These are phyloP conservation scores for Drosophila paucipuncta DNA, from an alignment of 2,888 invertebrate species.

Conservation along the genomic window DNA sequence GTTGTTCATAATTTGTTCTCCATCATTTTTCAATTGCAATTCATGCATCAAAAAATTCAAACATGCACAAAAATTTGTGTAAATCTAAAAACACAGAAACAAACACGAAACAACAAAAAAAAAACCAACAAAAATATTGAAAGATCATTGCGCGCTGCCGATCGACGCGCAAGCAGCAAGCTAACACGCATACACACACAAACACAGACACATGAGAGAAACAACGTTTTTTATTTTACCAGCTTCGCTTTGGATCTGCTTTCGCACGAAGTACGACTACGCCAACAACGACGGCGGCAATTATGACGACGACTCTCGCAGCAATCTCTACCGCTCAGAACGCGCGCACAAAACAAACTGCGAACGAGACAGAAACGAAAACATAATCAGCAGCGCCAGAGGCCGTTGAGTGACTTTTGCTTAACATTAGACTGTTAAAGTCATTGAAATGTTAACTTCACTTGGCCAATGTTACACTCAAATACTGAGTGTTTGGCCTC, in stretches of 20 bases:
- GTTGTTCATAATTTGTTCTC: slow-evolving; percentile 18
- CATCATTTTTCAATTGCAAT: slow-evolving; percentile 23
- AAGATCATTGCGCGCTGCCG: slow-evolving; percentile 61
- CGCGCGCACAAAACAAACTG: slow-evolving; percentile 71
- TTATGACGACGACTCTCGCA: slow-evolving; percentile 39
- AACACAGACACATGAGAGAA: slow-evolving; percentile 22
- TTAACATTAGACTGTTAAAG: slow-evolving; percentile 47
- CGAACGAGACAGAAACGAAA: slow-evolving; percentile 37
- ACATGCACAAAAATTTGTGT: slow-evolving; percentile 8
- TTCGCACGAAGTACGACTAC: slow-evolving; percentile 53
- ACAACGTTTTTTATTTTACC: slow-evolving; percentile 52
- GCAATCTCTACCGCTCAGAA: slow-evolving; percentile 51
- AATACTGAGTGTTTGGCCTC: slow-evolving; percentile 1
- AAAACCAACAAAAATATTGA: slow-evolving; percentile 66
- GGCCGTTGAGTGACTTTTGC: slow-evolving; percentile 46
- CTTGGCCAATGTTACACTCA: slow-evolving; percentile 18
- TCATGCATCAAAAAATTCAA: slow-evolving; percentile 25
- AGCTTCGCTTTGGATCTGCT: slow-evolving; percentile 53
- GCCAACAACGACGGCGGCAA: slow-evolving; percentile 38
- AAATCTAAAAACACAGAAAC: slow-evolving; percentile 16
- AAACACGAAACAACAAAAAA: slow-evolving; percentile 43
- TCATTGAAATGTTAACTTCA: slow-evolving; percentile 33
- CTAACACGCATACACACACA: not conserved
- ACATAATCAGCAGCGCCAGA: slow-evolving; percentile 32
- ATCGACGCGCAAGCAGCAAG: slow-evolving; percentile 43